These are phyloP conservation scores for Thereva unica DNA, from an alignment of 2,888 invertebrate species.

Conservation along the genomic window DNA sequence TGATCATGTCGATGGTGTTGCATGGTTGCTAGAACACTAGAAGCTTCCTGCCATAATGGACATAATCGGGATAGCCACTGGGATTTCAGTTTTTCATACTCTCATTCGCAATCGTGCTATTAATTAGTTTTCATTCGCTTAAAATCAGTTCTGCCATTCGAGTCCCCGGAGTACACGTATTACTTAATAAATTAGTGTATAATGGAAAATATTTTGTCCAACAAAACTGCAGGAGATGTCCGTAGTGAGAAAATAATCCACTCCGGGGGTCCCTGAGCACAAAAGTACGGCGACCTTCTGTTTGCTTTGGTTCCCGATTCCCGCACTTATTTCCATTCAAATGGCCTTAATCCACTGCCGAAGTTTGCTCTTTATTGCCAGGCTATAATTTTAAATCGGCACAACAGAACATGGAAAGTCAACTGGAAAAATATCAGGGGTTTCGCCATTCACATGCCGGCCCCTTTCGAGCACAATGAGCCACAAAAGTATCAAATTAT, in stretches of 20 bases:
- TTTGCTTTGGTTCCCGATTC: constrained; percentile 34
- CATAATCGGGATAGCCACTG: no score
- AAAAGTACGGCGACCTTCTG: constrained; percentile 25
- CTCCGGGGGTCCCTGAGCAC: constrained; percentile 27
- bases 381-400: constrained; percentile 26
- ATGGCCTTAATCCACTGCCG: constrained; percentile 15
- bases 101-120: no score
- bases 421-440: constrained; percentile 27
- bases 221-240: constrained; percentile 10
- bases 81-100: no score
- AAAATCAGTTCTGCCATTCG: no score
- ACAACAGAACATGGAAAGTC: constrained; percentile 23
- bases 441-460: constrained; percentile 5
- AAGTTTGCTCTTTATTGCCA: constrained; percentile 34
- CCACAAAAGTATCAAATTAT: constrained; percentile 34
- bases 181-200: constrained; percentile 1
- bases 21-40: no score
- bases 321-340: constrained; percentile 31
- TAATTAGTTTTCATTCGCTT: no score
- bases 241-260: constrained; percentile 28
- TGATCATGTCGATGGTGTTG: no score
- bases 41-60: no score
- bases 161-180: not conserved
- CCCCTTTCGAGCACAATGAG: constrained; percentile 22
- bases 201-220: constrained; percentile 8